Base-by-base conservation (phyloP, 1,140 invertebrate genomes). In the Pararge aegeria region DNA sequence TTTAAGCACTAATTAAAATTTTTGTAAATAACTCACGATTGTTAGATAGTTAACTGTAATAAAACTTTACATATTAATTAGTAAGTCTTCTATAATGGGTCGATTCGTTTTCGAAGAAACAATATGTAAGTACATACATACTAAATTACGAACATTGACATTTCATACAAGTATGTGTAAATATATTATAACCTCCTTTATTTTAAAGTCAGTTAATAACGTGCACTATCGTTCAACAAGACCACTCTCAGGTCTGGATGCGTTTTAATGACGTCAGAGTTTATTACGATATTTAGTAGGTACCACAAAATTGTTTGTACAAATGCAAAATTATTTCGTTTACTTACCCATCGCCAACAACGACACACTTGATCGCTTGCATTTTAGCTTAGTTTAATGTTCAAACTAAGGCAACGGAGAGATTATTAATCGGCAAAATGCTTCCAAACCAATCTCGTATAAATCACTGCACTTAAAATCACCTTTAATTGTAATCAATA, bases 361-460 rank as follows among this genome's bases (percentile, higher is more conserved):
- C 97, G 71, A 98, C 97, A 93, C 97, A 98, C 91, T 98, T 98
- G 81, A 98, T 98, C 54, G 96, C 96, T 90, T 97, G 96, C 96
- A 98, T 97, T 73, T 76, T 60, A 65, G 64, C 74, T 60, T 46
- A 66, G 55, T 73, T 71, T 65, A 65, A 63, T 64, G 66, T 72
- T 78, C 61, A 61, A 72, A 85, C 75, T 78, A 78, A 84, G 38
- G 78, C 78, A 73, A 80, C 60, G 57, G 68, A 77, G 80, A 69
- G 38, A 42, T 42, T 42, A 76, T 68, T 73, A 76, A 71, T 73
- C 68, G 74, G 74, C 64, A 64, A 68, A 34, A 77, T 72, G 66
- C 69, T 70, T 78, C 64, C 61, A 51, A 76, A 67, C 65, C 61
- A 71, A 77, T 72, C 73, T 79, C 18, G 13, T 16, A 42, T 62